Percentiles rank a stretch among this genome's conserved stretches.
Conservation (phyloP, 1,140 invertebrate genomes). For the Hyposmocoma kahamanoa region DNA sequence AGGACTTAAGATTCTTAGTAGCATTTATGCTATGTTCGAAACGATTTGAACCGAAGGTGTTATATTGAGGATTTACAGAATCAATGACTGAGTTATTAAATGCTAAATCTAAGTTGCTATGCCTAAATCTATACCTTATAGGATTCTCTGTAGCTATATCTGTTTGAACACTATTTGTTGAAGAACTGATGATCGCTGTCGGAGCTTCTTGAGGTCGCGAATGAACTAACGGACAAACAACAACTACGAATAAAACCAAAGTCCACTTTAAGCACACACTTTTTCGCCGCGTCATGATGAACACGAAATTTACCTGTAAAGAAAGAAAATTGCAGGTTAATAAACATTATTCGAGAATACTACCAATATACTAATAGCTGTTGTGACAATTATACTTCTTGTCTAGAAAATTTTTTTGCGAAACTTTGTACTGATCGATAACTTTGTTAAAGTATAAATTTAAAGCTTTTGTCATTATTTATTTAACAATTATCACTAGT, state of each 20-base stretch:
- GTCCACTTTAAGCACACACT: conserved; percentile 57
- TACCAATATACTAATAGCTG: too few species aligned
- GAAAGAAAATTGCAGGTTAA: too few species aligned
- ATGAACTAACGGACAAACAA: conserved; percentile 43
- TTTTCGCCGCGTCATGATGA: conserved; percentile 56
- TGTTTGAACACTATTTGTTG: conserved; percentile 20
- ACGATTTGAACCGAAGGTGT: conserved; percentile 6
- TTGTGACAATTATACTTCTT: too few species aligned
- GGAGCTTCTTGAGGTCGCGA: conserved; percentile 47
- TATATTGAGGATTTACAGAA: conserved; percentile 18
- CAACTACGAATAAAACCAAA: conserved; percentile 57
- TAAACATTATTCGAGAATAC: too few species aligned
- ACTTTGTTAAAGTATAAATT: too few species aligned
- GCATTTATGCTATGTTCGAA: background rate
- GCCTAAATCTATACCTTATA: conserved; percentile 58
- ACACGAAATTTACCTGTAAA: conserved; percentile 51
- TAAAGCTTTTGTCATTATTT: too few species aligned
- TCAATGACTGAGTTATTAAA: conserved; percentile 15
- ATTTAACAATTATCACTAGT: too few species aligned
- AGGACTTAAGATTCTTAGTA: too few species aligned
- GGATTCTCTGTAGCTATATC: conserved; percentile 38
- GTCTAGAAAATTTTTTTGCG: too few species aligned
- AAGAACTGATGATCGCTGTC: conserved; percentile 12
- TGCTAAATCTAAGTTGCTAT: background rate
- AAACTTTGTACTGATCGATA: too few species aligned